These are phyloP conservation scores for Apocheima hispidaria DNA, from an alignment of 2,888 invertebrate genomes.

Conservation along the genomic window DNA sequence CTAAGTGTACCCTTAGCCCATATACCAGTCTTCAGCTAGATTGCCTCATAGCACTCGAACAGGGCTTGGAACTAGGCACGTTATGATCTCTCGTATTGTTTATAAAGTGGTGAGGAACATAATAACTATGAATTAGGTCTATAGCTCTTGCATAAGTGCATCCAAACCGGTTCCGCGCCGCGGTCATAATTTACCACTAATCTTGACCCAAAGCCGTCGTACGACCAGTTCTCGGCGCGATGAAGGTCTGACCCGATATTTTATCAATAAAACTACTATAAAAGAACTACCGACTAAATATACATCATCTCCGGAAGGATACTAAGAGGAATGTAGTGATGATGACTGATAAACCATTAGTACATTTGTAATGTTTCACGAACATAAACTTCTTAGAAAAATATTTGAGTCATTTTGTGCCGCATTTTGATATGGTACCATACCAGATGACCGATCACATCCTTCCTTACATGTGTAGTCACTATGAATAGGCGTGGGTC, in stretches of 20 bases:
- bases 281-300: slow-evolving; percentile 27
- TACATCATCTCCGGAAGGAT: slow-evolving; percentile 26
- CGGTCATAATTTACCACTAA: slow-evolving; percentile 75
- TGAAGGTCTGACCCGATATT: slow-evolving; percentile 55
- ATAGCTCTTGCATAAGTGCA: slow-evolving; percentile 66
- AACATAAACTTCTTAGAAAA: slow-evolving; percentile 6
- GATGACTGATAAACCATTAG: not conserved
- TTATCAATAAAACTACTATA: slow-evolving; percentile 57
- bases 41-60: slow-evolving; percentile 46
- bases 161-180: slow-evolving; percentile 72
- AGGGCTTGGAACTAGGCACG: slow-evolving; percentile 28
- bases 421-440: not conserved
- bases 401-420: slow-evolving; percentile 14
- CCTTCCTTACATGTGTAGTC: not conserved
- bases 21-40: slow-evolving; percentile 35
- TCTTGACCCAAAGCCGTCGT: slow-evolving; percentile 81
- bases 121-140: slow-evolving; percentile 52
- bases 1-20: slow-evolving; percentile 38
- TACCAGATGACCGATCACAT: not conserved
- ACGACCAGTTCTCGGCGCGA: slow-evolving; percentile 64
- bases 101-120: slow-evolving; percentile 46
- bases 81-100: slow-evolving; percentile 44
- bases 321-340: not conserved
- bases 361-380: not conserved
- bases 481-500: no score